These are phyloP conservation scores for Sturnira hondurensis DNA, from an alignment of 2,113 vertebrate genomes.

Conservation along the genomic window DNA sequence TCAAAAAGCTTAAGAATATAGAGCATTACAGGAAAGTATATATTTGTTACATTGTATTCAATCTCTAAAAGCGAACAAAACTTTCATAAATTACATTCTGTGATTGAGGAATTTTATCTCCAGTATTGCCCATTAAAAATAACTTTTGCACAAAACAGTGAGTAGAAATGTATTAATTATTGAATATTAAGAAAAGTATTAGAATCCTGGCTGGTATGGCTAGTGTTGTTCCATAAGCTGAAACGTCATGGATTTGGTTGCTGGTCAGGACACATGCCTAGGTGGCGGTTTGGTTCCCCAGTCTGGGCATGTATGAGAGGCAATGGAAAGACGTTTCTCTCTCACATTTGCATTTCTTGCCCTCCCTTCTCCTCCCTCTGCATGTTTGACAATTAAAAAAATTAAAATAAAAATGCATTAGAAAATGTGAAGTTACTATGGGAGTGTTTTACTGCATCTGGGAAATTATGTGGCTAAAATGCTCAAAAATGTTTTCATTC, in stretches of 20 bases:
- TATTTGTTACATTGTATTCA: background rate
- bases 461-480: background rate
- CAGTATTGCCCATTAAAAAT: background rate
- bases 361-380: no score
- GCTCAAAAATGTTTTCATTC: background rate
- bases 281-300: no score
- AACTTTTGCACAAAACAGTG: background rate
- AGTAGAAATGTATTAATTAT: background rate
- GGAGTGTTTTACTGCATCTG: background rate
- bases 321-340: no score
- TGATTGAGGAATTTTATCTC: background rate
- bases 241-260: no score
- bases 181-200: background rate
- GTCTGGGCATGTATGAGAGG: no score
- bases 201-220: no score
- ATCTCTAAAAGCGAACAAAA: background rate
- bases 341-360: no score
- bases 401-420: background rate
- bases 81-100: background rate
- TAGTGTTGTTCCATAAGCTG: no score
- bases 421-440: background rate
- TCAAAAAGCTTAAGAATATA: background rate
- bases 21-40: background rate
- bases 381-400: no score
- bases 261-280: no score